A percentile compares a stretch with the other conserved stretches of the same genome.
phyloP scores from a whole-genome alignment of 2,888 invertebrate species.

The Lamellibrachia columna region DNA sequence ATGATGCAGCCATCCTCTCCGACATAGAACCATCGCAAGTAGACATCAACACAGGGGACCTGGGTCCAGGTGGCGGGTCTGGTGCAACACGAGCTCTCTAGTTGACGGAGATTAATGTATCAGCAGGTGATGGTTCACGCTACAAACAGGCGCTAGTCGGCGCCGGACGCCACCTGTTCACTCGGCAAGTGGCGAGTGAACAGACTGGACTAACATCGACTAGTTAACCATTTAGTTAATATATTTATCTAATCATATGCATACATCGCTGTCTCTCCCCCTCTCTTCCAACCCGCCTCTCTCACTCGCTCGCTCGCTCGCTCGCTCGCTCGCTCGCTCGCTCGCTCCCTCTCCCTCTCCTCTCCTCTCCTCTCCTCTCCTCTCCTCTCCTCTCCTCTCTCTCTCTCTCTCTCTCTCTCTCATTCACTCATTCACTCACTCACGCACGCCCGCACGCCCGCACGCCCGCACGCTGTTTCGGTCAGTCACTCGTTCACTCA shows the following conservation, averaged over 20 bases:
- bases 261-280: background rate
- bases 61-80: background rate
- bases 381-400: no score
- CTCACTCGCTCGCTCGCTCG: no score
- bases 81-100: background rate
- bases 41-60: background rate
- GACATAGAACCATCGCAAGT: no score
- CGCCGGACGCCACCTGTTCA: background rate
- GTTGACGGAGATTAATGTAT: background rate
- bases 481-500: background rate
- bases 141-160: background rate
- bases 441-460: background rate
- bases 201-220: background rate
- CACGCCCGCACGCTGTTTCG: background rate
- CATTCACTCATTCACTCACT: background rate
- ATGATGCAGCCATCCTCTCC: no score
- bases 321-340: background rate
- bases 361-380: background rate
- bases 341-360: background rate
- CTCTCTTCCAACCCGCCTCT: background rate
- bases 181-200: background rate
- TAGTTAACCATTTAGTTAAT: background rate
- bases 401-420: conserved; percentile 16
- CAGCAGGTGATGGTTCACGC: background rate
- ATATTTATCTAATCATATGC: background rate